Evolutionary conservation across 2,797 vertebrate species (phyloP).

Genomic region (Holocentrus rufus): DNA sequence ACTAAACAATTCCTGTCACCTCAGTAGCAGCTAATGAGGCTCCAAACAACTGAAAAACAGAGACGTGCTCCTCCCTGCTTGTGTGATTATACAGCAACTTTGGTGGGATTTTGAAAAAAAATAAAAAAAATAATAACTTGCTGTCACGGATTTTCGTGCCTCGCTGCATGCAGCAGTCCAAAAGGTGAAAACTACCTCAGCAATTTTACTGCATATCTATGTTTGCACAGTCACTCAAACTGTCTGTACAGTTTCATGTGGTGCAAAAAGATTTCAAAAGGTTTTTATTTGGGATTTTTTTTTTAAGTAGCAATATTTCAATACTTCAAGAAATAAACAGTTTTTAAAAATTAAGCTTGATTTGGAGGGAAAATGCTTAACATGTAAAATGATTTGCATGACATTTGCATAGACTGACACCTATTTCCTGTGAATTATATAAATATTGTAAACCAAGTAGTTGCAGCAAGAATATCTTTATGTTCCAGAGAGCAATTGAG

Average conservation of each 20-base stretch:
- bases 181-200: conserved; percentile 12
- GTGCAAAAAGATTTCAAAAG: not conserved
- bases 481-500: not conserved
- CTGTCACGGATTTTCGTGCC: not conserved
- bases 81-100: conserved; percentile 18
- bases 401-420: too few relatives aligned
- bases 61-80: not conserved
- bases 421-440: not conserved
- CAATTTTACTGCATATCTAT: conserved; percentile 3
- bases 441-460: not conserved
- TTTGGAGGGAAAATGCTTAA: too few relatives aligned
- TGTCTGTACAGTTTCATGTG: not conserved
- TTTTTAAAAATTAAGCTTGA: too few relatives aligned
- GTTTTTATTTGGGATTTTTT: not conserved
- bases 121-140: conserved; percentile 16
- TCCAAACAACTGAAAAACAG: conserved; percentile 22
- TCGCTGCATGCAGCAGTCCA: not conserved
- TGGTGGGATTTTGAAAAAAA: conserved; percentile 21
- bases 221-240: conserved; percentile 7
- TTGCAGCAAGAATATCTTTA: not conserved
- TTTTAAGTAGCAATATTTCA: too few relatives aligned
- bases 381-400: too few relatives aligned
- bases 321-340: not conserved
- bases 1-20: conserved; percentile 21
- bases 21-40: conserved; percentile 40